Evolutionary conservation across 1,140 invertebrate genomes (phyloP).

Genomic region (Zophobas morio): DNA sequence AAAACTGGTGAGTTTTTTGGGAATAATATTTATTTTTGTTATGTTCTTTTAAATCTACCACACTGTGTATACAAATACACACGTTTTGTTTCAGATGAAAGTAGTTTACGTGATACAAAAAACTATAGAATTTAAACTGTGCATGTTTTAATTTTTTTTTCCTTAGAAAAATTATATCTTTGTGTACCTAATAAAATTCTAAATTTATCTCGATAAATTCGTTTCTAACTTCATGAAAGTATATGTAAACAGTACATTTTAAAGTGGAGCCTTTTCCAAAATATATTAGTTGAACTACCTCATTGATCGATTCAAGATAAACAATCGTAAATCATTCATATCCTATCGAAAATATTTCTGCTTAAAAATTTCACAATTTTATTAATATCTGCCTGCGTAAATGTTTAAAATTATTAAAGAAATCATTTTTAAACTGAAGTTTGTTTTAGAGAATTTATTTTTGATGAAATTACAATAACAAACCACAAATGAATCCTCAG

Average conservation of each 20-base stretch:
- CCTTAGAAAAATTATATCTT: no score
- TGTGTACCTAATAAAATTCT: no score
- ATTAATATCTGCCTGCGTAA: constrained; percentile 5
- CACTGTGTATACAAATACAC: no score
- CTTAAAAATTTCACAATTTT: constrained; percentile 15
- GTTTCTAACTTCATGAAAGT: no score
- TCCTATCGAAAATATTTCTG: constrained; percentile 14
- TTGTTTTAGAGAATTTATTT: constrained; percentile 5
- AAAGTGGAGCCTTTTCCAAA: neutral
- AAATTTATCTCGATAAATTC: no score
- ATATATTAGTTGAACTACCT: neutral
- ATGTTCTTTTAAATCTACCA: no score
- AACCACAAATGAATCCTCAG: no score
- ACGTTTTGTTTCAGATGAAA: no score
- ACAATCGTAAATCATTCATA: constrained; percentile 16
- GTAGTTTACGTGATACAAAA: no score
- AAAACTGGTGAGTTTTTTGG: constrained; percentile 82
- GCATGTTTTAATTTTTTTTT: no score
- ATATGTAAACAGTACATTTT: neutral
- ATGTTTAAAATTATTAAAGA: constrained; percentile 3
- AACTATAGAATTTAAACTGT: no score
- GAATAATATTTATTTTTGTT: neutral
- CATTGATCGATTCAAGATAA: constrained; percentile 1
- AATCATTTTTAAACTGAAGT: neutral
- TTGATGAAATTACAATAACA: neutral